Evolutionary conservation across 2,113 vertebrate genomes (phyloP).

Genomic region (Romanogobio albipinnatus): DNA sequence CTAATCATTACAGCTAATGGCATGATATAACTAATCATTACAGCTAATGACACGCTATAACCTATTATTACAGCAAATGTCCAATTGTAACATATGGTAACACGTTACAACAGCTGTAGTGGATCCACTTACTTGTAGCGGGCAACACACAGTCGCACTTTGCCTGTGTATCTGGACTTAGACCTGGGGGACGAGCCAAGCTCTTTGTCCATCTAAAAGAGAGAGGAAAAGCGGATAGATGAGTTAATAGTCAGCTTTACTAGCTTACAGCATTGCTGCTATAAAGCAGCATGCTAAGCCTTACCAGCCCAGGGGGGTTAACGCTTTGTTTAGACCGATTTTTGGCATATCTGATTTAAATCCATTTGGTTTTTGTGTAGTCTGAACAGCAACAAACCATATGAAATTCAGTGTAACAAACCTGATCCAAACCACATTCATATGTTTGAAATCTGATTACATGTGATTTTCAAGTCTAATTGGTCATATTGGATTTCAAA

Average conservation of each 20-base stretch:
- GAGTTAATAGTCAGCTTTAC: not conserved
- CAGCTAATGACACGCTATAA: not conserved
- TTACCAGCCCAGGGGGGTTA: not conserved
- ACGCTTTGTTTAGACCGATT: conserved; percentile 6
- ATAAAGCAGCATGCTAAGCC: not conserved
- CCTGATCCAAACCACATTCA: conserved; percentile 8
- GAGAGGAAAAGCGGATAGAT: conserved; percentile 5
- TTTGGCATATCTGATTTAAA: not conserved
- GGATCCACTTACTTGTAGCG: conserved; percentile 87
- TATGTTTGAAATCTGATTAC: not conserved
- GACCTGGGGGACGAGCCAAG: conserved; percentile 81
- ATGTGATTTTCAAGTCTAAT: not conserved
- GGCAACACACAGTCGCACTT: conserved; percentile 93
- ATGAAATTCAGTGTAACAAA: not conserved
- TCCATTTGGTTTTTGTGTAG: not conserved
- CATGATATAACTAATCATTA: conserved; percentile 28
- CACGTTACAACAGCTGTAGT: conserved; percentile 1
- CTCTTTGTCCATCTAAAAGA: conserved; percentile 92
- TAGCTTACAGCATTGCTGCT: not conserved
- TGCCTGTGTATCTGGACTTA: conserved; percentile 91
- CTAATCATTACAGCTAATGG: conserved; percentile 36
- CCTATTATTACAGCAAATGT: conserved; percentile 12
- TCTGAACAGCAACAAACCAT: not conserved
- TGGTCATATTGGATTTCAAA: not conserved
- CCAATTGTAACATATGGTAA: not conserved